phyloP scores from a whole-genome alignment of 2,113 vertebrate genomes.

The Tragelaphus buxtoni region DNA sequence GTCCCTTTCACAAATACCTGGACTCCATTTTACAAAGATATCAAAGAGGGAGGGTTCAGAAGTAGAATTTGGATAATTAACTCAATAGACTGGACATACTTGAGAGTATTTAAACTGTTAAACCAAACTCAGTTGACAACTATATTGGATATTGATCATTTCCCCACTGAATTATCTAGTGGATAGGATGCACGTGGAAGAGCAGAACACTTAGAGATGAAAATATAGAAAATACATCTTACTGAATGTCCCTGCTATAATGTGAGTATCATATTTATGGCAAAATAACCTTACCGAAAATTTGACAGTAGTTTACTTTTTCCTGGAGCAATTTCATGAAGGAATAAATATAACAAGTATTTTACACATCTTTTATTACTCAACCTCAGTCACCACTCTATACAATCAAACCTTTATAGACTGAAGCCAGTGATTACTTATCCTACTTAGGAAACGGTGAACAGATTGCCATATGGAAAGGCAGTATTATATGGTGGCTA shows the following conservation, averaged over 20 bases:
- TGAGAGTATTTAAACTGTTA: background rate
- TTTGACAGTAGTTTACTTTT: background rate
- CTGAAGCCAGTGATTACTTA: background rate
- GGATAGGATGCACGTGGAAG: background rate
- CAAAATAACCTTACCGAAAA: background rate
- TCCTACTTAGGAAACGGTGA: background rate
- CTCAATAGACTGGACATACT: background rate
- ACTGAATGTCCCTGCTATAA: background rate
- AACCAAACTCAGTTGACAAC: background rate
- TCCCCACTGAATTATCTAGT: background rate
- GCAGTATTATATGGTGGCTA: background rate
- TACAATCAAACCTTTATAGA: background rate
- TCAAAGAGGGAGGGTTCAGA: background rate
- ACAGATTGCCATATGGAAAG: background rate
- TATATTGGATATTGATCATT: background rate
- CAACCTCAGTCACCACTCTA: background rate
- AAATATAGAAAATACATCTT: background rate
- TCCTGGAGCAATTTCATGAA: background rate
- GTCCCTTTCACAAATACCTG: background rate
- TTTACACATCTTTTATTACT: background rate
- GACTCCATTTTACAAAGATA: background rate
- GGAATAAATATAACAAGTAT: background rate
- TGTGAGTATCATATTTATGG: background rate
- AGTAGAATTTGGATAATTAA: background rate
- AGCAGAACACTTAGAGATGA: background rate